phyloP scores from a whole-genome alignment of 2,797 vertebrate species.

The Gymnothorax reevesii region DNA sequence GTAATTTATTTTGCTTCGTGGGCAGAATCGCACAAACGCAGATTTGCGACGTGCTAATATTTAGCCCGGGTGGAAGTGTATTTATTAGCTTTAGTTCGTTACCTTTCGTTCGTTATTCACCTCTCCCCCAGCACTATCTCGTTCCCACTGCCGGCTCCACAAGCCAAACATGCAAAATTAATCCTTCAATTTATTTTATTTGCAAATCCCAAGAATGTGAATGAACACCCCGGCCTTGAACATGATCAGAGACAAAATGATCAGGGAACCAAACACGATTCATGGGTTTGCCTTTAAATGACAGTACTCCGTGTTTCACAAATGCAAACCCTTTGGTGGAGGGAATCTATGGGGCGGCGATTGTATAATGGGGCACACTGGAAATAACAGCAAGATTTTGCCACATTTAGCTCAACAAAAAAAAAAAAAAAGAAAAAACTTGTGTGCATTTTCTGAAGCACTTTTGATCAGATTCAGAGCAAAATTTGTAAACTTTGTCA shows the following conservation, averaged over 20 bases:
- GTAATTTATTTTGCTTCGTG: slow-evolving; percentile 26
- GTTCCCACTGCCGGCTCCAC: neutral
- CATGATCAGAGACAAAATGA: neutral
- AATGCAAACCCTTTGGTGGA: too few species aligned
- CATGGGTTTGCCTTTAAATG: neutral
- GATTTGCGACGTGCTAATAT: neutral
- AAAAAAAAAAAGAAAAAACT: too few species aligned
- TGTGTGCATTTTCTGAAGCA: too few species aligned
- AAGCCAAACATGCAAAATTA: neutral
- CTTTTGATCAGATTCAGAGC: too few species aligned
- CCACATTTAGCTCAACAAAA: too few species aligned
- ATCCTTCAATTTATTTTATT: neutral
- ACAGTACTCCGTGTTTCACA: neutral
- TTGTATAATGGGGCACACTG: too few species aligned
- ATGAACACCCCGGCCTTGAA: neutral
- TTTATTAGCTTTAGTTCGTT: slow-evolving; percentile 4
- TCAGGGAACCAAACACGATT: neutral
- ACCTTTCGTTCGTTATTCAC: too few species aligned
- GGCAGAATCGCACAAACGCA: slow-evolving; percentile 5
- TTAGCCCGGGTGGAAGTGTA: neutral
- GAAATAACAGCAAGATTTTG: too few species aligned
- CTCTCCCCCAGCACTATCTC: too few species aligned
- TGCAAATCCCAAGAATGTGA: neutral
- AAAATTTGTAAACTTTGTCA: too few species aligned
- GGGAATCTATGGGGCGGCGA: too few species aligned